phyloP scores from a whole-genome alignment of 1,140 invertebrate species.

The Antheraea mylitta region DNA sequence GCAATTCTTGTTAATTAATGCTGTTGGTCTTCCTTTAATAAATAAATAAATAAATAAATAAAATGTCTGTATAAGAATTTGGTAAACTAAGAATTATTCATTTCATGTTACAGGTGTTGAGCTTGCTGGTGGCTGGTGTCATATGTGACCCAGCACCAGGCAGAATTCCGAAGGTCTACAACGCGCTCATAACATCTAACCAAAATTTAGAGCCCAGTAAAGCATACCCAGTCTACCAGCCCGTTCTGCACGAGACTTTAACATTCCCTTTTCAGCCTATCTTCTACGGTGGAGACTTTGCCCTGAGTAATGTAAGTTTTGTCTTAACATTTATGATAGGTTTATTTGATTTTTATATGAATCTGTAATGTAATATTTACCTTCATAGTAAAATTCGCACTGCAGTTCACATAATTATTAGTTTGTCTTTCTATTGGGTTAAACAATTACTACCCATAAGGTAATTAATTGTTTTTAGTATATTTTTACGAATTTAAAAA shows the following conservation, averaged over 20 bases:
- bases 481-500: too few species aligned
- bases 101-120: slow-evolving; percentile 44
- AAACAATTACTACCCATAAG: too few species aligned
- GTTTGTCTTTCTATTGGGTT: too few species aligned
- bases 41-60: too few species aligned
- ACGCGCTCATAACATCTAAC: slow-evolving; percentile 86
- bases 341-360: neutral
- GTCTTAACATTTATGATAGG: neutral
- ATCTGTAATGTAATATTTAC: too few species aligned
- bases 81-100: neutral
- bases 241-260: slow-evolving; percentile 81
- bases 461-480: too few species aligned
- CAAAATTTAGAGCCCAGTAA: slow-evolving; percentile 86
- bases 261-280: slow-evolving; percentile 76
- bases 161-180: slow-evolving; percentile 85
- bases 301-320: slow-evolving; percentile 53
- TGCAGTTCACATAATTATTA: too few species aligned
- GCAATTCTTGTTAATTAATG: too few species aligned
- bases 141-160: slow-evolving; percentile 69
- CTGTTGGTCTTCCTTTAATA: too few species aligned
- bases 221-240: slow-evolving; percentile 85
- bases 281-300: slow-evolving; percentile 57
- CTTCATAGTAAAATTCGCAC: too few species aligned
- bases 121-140: slow-evolving; percentile 23
- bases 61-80: neutral